phyloP scores from a whole-genome alignment of 2,888 invertebrate species.

The Erannis defoliaria region DNA sequence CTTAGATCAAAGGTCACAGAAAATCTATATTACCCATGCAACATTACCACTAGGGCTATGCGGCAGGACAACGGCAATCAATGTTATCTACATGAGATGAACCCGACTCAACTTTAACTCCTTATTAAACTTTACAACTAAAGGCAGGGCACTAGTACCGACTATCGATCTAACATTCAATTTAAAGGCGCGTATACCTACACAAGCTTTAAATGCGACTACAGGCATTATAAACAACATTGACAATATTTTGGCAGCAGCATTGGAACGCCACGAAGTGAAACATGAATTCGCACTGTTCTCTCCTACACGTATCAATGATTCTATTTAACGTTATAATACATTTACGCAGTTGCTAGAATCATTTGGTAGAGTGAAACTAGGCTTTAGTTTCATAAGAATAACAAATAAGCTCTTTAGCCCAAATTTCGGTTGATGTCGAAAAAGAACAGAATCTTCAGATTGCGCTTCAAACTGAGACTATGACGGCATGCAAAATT shows the following conservation, averaged over 20 bases:
- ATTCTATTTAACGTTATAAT: background rate
- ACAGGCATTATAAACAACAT: constrained; percentile 33
- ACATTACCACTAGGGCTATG: too few species aligned
- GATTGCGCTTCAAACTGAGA: too few species aligned
- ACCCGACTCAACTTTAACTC: constrained; percentile 13
- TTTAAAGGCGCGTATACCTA: constrained; percentile 24
- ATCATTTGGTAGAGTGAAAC: constrained; percentile 9
- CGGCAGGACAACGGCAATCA: too few species aligned
- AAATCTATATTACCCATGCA: too few species aligned
- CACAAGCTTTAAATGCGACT: constrained; percentile 34
- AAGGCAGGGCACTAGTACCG: constrained; percentile 32
- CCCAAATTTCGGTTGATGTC: too few species aligned
- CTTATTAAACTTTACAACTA: constrained; percentile 27
- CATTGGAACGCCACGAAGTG: constrained; percentile 27
- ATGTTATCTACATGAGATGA: too few species aligned
- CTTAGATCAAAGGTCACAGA: too few species aligned
- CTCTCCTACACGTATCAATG: background rate
- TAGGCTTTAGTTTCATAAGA: constrained; percentile 3
- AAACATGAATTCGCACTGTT: constrained; percentile 20
- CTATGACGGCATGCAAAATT: background rate
- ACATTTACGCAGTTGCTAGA: background rate
- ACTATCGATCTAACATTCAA: constrained; percentile 13
- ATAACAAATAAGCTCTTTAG: constrained; percentile 17
- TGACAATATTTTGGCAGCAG: constrained; percentile 47
- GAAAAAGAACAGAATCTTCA: too few species aligned